phyloP scores from a whole-genome alignment of 2,113 vertebrate species.

The Rutilus rutilus region DNA sequence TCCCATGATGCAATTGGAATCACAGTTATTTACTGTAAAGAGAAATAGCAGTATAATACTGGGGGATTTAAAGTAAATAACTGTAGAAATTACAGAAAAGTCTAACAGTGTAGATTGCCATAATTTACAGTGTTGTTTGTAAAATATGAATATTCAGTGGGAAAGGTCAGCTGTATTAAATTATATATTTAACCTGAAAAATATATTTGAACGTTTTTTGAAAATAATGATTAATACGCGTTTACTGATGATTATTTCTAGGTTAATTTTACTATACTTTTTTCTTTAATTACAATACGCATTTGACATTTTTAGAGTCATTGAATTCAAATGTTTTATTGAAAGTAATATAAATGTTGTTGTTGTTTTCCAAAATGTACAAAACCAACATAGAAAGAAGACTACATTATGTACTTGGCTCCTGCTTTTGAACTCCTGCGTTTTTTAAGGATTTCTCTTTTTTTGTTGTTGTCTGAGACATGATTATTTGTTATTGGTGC shows the following conservation, averaged over 20 bases:
- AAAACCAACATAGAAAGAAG: background rate
- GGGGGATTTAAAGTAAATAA: no score
- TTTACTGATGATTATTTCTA: no score
- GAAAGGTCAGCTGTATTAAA: background rate
- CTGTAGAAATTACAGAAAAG: no score
- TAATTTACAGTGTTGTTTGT: background rate
- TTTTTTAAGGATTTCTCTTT: background rate
- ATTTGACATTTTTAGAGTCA: background rate
- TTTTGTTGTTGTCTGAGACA: background rate
- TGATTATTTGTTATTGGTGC: background rate
- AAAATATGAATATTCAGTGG: background rate
- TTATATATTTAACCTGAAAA: background rate
- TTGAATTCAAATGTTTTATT: background rate
- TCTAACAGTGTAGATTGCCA: background rate
- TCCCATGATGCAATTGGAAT: no score
- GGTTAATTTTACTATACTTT: background rate
- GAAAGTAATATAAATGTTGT: background rate
- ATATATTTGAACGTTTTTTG: background rate
- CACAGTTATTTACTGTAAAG: no score
- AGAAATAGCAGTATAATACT: no score
- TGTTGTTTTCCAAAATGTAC: background rate
- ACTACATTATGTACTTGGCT: background rate
- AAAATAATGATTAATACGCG: background rate
- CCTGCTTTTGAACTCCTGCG: background rate
- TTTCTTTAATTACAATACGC: background rate